Percentiles rank a stretch among this genome's conserved stretches.
Conservation (phyloP, 2,113 vertebrate genomes). For the Gambusia holbrooki region DNA sequence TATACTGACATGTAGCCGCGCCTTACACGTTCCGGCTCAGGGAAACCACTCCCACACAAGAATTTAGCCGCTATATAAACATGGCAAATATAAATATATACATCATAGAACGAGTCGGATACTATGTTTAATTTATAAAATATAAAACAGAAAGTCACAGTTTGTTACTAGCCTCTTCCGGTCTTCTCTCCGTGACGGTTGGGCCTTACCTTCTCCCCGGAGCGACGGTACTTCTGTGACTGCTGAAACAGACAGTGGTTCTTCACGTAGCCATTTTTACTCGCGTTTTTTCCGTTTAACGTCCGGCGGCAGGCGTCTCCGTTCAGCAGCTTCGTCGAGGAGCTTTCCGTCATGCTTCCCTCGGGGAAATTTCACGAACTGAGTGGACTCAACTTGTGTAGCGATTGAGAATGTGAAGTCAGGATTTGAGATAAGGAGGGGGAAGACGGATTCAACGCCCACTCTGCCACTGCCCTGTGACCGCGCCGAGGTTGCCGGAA, state of each 20-base stretch:
- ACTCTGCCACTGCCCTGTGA: slow-evolving; percentile 36
- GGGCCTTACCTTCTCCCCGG: slow-evolving; percentile 78
- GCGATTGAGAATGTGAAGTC: slow-evolving; percentile 36
- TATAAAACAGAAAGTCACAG: neutral
- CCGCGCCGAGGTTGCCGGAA: slow-evolving; percentile 48
- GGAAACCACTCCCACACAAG: neutral
- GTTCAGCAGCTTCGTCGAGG: slow-evolving; percentile 72
- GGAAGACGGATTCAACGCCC: slow-evolving; percentile 53
- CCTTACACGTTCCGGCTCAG: neutral
- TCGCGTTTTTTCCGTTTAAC: slow-evolving; percentile 59
- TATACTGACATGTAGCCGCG: neutral
- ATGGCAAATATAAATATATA: neutral
- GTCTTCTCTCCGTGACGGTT: slow-evolving; percentile 8
- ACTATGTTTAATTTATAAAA: neutral
- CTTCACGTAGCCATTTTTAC: slow-evolving; percentile 79
- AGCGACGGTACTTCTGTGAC: slow-evolving; percentile 68
- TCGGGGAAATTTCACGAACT: slow-evolving; percentile 4
- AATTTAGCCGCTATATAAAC: neutral
- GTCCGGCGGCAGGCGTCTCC: slow-evolving; percentile 70
- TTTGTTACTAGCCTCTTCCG: neutral
- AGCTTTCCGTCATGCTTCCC: slow-evolving; percentile 75
- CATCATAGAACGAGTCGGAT: neutral
- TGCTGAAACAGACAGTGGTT: slow-evolving; percentile 72
- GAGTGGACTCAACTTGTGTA: slow-evolving; percentile 44
- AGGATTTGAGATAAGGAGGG: slow-evolving; percentile 33